Evolutionary conservation across 2,888 invertebrate species (phyloP).

Genomic region (Elysia crispata): DNA sequence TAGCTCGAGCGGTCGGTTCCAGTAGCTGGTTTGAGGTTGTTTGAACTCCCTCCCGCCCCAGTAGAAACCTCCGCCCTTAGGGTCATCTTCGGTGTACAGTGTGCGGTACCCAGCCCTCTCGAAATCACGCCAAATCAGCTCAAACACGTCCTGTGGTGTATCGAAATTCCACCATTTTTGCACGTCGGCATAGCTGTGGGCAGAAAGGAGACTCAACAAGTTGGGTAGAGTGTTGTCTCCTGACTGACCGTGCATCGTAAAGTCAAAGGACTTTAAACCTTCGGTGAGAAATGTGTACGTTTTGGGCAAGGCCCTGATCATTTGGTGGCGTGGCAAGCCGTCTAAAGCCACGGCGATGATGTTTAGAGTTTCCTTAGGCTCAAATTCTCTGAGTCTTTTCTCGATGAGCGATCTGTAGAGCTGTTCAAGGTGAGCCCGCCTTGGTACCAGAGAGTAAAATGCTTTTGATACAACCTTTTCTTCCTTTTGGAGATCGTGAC

Average conservation of each 20-base stretch:
- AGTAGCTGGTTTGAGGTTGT: slow-evolving; percentile 90
- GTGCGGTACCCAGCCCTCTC: slow-evolving; percentile 87
- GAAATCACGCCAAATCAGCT: slow-evolving; percentile 90
- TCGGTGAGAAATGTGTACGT: slow-evolving; percentile 81
- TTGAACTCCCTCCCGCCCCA: slow-evolving; percentile 86
- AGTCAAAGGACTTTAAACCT: slow-evolving; percentile 84
- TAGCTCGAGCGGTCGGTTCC: slow-evolving; percentile 85
- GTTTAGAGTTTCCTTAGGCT: slow-evolving; percentile 79
- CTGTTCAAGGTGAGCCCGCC: not conserved
- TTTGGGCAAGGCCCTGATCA: slow-evolving; percentile 89
- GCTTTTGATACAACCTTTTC: slow-evolving; percentile 60
- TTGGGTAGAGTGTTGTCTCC: slow-evolving; percentile 97
- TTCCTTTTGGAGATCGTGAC: slow-evolving; percentile 58
- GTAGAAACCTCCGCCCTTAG: slow-evolving; percentile 88
- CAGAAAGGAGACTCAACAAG: slow-evolving; percentile 85
- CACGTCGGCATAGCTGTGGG: slow-evolving; percentile 53
- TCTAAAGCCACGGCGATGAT: slow-evolving; percentile 90
- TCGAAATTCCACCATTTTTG: slow-evolving; percentile 54
- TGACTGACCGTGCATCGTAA: slow-evolving; percentile 94
- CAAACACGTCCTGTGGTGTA: slow-evolving; percentile 77
- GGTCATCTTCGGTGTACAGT: slow-evolving; percentile 89
- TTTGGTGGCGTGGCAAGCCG: slow-evolving; percentile 90
- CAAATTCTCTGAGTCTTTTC: not conserved
- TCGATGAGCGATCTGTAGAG: not conserved
- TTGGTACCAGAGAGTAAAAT: slow-evolving; percentile 62